These are phyloP conservation scores for Acanthurus lineatus DNA, from an alignment of 2,797 vertebrate species.

Conservation along the genomic window DNA sequence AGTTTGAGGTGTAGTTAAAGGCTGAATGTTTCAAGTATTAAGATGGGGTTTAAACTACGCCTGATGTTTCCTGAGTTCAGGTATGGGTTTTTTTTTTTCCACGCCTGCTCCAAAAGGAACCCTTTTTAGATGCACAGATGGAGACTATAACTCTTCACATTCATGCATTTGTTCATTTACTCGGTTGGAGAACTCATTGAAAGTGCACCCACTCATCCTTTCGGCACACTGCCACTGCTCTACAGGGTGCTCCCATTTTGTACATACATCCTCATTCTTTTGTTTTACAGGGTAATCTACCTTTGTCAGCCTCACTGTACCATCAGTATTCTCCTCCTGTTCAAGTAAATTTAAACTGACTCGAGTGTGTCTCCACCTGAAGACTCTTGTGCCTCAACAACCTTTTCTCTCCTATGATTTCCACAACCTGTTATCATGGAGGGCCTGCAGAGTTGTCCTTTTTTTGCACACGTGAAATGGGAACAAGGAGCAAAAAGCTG, in stretches of 20 bases:
- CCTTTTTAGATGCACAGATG: not conserved
- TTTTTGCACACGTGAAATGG: constrained; percentile 1
- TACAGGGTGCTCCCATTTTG: not conserved
- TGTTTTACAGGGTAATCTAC: constrained; percentile 9
- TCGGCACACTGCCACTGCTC: not conserved
- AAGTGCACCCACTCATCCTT: constrained; percentile 4
- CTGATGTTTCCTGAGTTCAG: constrained; percentile 4
- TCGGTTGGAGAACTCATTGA: not conserved
- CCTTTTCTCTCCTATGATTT: constrained; percentile 14
- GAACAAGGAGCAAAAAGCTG: not conserved
- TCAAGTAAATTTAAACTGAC: constrained; percentile 20
- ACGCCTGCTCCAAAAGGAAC: no score
- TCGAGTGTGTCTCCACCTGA: constrained; percentile 11
- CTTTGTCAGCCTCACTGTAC: constrained; percentile 12
- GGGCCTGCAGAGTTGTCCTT: not conserved
- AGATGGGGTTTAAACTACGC: constrained; percentile 23
- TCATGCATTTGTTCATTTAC: not conserved
- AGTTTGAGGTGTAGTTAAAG: constrained; percentile 10
- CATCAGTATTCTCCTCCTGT: constrained; percentile 11
- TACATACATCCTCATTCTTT: not conserved
- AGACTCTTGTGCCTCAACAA: constrained; percentile 14
- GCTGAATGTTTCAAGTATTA: constrained; percentile 13
- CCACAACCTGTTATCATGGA: constrained; percentile 18
- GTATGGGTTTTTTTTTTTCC: no score
- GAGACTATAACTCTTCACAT: not conserved